Percentiles rank a stretch among this genome's conserved stretches.
phyloP scores from a whole-genome alignment of 2,113 vertebrate species.

The Pelodiscus sinensis region DNA sequence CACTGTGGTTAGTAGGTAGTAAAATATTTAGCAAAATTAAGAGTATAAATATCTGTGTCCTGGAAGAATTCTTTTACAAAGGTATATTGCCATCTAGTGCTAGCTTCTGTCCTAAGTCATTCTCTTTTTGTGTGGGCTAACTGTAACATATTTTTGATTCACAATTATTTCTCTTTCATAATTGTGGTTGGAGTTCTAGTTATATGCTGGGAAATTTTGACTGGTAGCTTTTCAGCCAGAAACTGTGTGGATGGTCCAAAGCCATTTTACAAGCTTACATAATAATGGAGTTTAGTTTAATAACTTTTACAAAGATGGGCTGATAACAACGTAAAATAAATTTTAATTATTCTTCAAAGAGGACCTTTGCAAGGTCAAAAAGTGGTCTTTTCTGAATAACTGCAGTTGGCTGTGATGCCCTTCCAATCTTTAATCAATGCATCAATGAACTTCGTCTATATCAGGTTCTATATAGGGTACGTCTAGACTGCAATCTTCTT shows the following conservation, averaged over 20 bases:
- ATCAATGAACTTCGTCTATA: not conserved
- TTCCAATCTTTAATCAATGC: not conserved
- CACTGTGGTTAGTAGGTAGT: not conserved
- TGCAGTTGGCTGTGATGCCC: not conserved
- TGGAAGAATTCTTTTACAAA: conserved; percentile 26
- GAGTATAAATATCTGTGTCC: not conserved
- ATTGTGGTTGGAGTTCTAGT: not conserved
- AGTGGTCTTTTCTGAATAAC: not conserved
- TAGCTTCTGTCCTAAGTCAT: not conserved
- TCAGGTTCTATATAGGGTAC: not conserved
- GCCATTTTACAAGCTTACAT: not conserved
- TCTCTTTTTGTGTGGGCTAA: fast-evolving
- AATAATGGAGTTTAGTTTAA: not conserved
- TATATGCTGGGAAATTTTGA: not conserved
- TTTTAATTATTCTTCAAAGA: not conserved
- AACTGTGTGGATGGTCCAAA: fast-evolving
- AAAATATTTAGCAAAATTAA: not conserved
- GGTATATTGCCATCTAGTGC: conserved; percentile 66
- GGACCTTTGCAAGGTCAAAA: not conserved
- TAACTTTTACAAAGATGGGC: not conserved
- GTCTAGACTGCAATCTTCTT: no score
- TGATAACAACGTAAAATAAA: not conserved
- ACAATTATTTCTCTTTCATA: not conserved
- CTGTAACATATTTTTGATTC: not conserved
- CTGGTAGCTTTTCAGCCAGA: not conserved